These are phyloP conservation scores for Momotus momota DNA, from an alignment of 2,797 vertebrate genomes.

Conservation along the genomic window DNA sequence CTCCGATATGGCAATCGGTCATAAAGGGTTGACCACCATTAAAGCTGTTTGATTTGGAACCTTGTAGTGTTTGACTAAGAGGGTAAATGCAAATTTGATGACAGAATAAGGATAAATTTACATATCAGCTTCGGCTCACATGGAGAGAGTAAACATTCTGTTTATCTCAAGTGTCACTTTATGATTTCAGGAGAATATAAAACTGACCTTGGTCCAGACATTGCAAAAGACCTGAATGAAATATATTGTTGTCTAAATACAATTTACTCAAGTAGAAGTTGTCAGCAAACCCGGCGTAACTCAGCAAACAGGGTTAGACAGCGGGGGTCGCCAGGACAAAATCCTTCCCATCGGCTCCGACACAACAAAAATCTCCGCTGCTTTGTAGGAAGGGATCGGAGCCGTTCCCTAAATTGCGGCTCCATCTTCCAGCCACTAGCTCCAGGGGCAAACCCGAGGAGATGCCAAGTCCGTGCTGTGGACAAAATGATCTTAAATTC, in stretches of 20 bases:
- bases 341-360: conserved; percentile 58
- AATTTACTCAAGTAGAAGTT: conserved; percentile 92
- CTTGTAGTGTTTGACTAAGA: conserved; percentile 99
- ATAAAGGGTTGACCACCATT: conserved; percentile 99
- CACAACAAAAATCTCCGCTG: conserved; percentile 30
- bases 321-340: conserved; percentile 63
- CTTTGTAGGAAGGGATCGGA: neutral
- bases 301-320: conserved; percentile 84
- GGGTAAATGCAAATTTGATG: conserved; percentile 99
- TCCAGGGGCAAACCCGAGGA: neutral
- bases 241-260: conserved; percentile 92
- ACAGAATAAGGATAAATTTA: conserved; percentile 99
- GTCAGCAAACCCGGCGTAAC: conserved; percentile 85
- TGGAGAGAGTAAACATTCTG: conserved; percentile 99
- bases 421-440: neutral
- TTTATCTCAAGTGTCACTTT: conserved; percentile 99
- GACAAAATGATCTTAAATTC: neutral
- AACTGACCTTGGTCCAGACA: conserved; percentile 96
- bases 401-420: neutral
- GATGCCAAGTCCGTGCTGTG: accelerated
- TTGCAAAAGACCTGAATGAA: conserved; percentile 91
- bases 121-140: conserved; percentile 99
- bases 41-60: conserved; percentile 99
- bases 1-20: conserved; percentile 93
- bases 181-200: conserved; percentile 99